Percentiles rank a stretch among this genome's conserved stretches.
Evolutionary conservation across 1,140 invertebrate genomes (phyloP).

Genomic region (Drosophila pallidifrons): DNA sequence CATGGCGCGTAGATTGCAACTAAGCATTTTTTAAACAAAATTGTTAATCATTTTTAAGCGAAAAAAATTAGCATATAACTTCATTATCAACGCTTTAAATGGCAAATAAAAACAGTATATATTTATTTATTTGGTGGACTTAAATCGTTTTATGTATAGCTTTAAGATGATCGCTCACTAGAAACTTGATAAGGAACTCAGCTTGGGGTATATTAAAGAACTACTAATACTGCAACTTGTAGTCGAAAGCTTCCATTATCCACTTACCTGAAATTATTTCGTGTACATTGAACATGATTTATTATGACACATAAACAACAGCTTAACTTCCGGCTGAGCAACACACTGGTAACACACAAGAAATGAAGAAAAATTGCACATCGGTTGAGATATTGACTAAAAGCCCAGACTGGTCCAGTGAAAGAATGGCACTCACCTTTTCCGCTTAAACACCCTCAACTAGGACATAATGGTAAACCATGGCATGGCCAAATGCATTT

Average conservation of each 20-base stretch:
- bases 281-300: conserved; percentile 82
- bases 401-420: conserved; percentile 42
- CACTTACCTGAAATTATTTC: conserved; percentile 76
- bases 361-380: conserved; percentile 78
- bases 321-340: conserved; percentile 79
- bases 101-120: too few relatives aligned
- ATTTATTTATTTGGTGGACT: too few relatives aligned
- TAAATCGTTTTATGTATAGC: not conserved
- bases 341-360: conserved; percentile 47
- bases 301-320: conserved; percentile 83
- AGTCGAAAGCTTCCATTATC: conserved; percentile 63
- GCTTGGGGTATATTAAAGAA: conserved; percentile 2
- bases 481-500: conserved; percentile 46
- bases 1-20: not conserved
- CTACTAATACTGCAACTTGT: conserved; percentile 17
- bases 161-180: too few relatives aligned
- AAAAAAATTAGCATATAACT: conserved; percentile 7
- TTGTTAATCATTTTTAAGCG: not conserved
- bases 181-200: too few relatives aligned
- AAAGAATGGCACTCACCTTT: conserved; percentile 72
- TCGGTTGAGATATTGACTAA: conserved; percentile 80
- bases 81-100: not conserved
- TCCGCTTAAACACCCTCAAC: conserved; percentile 76
- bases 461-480: conserved; percentile 59
- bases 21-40: not conserved